These are phyloP conservation scores for Spilarctia lutea DNA, from an alignment of 2,888 invertebrate species.

Conservation along the genomic window DNA sequence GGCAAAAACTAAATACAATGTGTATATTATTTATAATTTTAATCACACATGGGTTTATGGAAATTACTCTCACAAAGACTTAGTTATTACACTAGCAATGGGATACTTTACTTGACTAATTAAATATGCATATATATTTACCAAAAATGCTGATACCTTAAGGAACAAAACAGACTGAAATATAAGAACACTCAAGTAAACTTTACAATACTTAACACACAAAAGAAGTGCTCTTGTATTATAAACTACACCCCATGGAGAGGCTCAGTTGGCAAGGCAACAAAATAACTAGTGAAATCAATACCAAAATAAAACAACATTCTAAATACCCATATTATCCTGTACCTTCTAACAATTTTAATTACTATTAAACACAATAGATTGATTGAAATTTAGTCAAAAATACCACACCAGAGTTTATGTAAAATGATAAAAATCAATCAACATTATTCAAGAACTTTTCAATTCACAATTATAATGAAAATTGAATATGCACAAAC, in stretches of 20 bases:
- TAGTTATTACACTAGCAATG: neutral
- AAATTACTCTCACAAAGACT: too few relatives aligned
- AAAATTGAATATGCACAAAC: neutral
- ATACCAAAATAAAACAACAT: neutral
- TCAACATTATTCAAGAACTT: neutral
- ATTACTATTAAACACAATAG: neutral
- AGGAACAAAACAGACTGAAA: neutral
- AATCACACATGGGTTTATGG: too few relatives aligned
- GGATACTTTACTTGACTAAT: neutral
- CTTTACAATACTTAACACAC: neutral
- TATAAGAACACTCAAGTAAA: neutral
- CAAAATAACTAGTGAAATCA: slow-evolving; percentile 5
- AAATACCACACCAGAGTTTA: neutral
- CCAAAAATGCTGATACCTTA: neutral
- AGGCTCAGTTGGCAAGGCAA: slow-evolving; percentile 10
- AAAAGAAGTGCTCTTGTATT: neutral
- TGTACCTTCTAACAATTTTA: neutral
- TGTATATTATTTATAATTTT: too few relatives aligned
- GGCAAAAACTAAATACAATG: too few relatives aligned
- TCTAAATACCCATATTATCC: neutral
- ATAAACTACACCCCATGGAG: neutral
- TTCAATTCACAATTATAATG: neutral
- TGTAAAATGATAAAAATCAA: neutral
- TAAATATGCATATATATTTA: neutral
- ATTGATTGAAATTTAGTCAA: neutral